Conservation (phyloP, 2,888 invertebrate species). For the Autographa gamma region DNA sequence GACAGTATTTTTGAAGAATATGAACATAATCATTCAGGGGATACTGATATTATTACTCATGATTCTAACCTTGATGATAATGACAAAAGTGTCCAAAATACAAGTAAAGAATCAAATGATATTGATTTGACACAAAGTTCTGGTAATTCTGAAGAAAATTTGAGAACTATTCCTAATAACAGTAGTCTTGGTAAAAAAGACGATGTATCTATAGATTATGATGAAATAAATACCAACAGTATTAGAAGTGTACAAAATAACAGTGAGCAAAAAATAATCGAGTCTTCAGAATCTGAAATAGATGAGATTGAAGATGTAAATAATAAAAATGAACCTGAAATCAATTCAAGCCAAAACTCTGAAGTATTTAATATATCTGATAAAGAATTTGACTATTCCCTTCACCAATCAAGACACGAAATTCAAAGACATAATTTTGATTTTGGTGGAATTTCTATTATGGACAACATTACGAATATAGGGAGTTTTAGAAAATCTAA, state of each 20-base stretch:
- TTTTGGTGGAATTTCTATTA: conserved; percentile 68
- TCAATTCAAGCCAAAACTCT: conserved; percentile 67
- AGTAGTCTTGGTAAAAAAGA: conserved; percentile 69
- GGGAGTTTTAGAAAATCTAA: conserved; percentile 38
- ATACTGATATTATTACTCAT: conserved; percentile 38
- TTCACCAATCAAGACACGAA: conserved; percentile 74
- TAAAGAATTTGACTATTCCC: conserved; percentile 91
- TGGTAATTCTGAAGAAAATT: conserved; percentile 53
- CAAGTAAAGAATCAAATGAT: conserved; percentile 40
- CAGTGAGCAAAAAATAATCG: conserved; percentile 11
- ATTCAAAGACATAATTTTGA: conserved; percentile 61
- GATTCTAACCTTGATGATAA: conserved; percentile 23
- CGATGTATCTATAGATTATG: conserved; percentile 81
- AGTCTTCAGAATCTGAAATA: conserved; percentile 15
- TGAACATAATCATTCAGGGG: conserved; percentile 68
- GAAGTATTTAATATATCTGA: conserved; percentile 85
- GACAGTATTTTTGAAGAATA: conserved; percentile 70
- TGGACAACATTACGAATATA: conserved; percentile 60
- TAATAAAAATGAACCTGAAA: conserved; percentile 32
- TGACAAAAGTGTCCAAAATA: conserved; percentile 55
- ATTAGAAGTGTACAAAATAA: not conserved
- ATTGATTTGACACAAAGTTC: conserved; percentile 77
- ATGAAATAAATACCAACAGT: conserved; percentile 67
- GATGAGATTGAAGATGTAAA: conserved; percentile 26
- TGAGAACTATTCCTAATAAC: conserved; percentile 33